A percentile compares a stretch with the other conserved stretches of the same genome.
Conservation (phyloP, 2,888 invertebrate genomes). For the Tipula lateralis region DNA sequence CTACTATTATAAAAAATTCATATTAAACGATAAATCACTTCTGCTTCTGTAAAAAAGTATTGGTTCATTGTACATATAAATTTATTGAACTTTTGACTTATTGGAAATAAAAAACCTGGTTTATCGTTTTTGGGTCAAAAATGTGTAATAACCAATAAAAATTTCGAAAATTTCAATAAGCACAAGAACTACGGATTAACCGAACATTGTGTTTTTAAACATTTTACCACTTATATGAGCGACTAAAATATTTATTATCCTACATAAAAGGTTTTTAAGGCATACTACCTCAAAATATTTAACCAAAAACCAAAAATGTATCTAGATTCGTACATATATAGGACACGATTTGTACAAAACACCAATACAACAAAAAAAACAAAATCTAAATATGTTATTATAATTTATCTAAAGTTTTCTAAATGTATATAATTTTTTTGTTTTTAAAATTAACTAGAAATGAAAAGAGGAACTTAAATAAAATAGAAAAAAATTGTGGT, state of each 20-base stretch:
- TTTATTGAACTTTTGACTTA: too few relatives aligned
- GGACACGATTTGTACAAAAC: background rate
- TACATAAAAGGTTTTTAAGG: background rate
- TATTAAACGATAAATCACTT: too few relatives aligned
- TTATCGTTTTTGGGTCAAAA: too few relatives aligned
- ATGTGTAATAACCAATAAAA: background rate
- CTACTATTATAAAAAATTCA: too few relatives aligned
- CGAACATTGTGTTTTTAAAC: background rate
- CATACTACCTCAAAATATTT: background rate
- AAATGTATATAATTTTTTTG: background rate
- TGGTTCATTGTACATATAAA: too few relatives aligned
- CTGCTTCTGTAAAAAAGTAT: too few relatives aligned
- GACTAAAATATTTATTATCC: background rate
- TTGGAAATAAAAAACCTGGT: too few relatives aligned
- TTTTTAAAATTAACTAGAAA: background rate
- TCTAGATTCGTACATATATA: background rate
- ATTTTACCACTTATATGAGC: background rate
- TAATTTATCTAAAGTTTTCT: background rate
- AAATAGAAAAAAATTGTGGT: background rate
- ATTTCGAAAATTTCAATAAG: background rate
- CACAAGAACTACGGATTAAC: background rate
- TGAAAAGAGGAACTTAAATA: background rate
- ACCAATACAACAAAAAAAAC: background rate
- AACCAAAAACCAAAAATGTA: background rate
- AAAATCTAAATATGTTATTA: background rate